Evolutionary conservation across 2,888 invertebrate species (phyloP).

Genomic region (Pomacea canaliculata): DNA sequence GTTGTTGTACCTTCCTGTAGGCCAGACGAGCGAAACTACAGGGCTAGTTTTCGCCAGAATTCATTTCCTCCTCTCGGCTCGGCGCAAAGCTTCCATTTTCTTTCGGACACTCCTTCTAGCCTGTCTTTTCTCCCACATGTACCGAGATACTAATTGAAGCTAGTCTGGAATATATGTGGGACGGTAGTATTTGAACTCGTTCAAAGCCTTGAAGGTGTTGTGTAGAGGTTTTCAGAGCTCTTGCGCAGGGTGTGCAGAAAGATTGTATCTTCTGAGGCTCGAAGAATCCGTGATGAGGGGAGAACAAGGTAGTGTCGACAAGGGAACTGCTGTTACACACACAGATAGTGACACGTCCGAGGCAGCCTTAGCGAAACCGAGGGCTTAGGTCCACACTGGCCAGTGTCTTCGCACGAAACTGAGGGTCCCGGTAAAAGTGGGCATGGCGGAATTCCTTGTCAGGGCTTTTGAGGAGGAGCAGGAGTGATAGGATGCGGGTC

Average conservation of each 20-base stretch:
- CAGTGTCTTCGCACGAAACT: too few relatives aligned
- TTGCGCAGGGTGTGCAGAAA: too few relatives aligned
- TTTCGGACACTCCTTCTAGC: too few relatives aligned
- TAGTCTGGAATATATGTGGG: too few relatives aligned
- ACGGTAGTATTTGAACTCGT: too few relatives aligned
- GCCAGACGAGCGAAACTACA: constrained; percentile 15
- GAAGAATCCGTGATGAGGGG: constrained; percentile 8
- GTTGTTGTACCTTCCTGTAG: neutral
- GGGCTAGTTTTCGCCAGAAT: constrained; percentile 17
- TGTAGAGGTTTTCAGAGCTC: too few relatives aligned
- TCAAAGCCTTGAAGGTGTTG: constrained; percentile 25
- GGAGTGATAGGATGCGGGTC: too few relatives aligned
- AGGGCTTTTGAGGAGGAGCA: too few relatives aligned
- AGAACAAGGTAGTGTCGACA: constrained; percentile 19
- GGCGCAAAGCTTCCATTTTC: too few relatives aligned
- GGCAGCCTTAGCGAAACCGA: neutral
- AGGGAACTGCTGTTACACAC: constrained; percentile 13
- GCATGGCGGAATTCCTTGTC: too few relatives aligned
- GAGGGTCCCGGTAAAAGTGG: too few relatives aligned
- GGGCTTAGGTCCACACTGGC: too few relatives aligned
- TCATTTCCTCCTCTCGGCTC: constrained; percentile 27
- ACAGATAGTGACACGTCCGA: constrained; percentile 14
- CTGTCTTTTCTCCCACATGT: neutral
- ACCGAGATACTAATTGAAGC: neutral
- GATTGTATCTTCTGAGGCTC: constrained; percentile 19